Conservation (phyloP, 2,113 vertebrate species). For the Syngnathus typhle region DNA sequence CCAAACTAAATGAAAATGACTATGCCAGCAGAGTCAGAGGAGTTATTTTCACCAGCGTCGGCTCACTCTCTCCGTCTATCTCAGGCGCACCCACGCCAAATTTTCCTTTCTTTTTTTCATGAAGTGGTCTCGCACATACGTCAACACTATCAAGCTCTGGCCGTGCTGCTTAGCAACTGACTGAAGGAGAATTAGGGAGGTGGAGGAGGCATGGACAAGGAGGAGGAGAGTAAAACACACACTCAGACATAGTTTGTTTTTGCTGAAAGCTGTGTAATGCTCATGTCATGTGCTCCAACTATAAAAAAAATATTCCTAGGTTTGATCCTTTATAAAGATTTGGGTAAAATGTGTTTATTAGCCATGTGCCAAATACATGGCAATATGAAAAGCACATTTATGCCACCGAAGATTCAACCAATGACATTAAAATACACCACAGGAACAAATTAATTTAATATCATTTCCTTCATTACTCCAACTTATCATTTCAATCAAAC, state of each 20-base stretch:
- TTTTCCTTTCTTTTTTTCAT: conserved; percentile 31
- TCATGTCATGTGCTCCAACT: no score
- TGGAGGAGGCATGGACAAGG: conserved; percentile 6
- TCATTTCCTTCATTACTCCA: conserved; percentile 3
- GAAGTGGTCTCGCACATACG: conserved; percentile 45
- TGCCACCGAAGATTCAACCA: neutral
- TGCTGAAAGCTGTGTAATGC: neutral
- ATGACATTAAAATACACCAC: neutral
- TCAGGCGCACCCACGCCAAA: conserved; percentile 50
- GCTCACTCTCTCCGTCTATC: conserved; percentile 33
- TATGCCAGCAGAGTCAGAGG: conserved; percentile 36
- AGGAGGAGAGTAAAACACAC: neutral
- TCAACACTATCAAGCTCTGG: conserved; percentile 52
- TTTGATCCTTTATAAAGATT: neutral
- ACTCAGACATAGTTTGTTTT: neutral
- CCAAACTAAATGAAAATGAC: conserved; percentile 24
- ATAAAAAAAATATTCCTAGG: no score
- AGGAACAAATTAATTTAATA: neutral
- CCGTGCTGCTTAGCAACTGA: conserved; percentile 63
- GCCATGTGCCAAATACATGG: neutral
- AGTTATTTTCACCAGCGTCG: conserved; percentile 62
- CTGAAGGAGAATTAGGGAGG: conserved; percentile 27
- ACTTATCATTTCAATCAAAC: conserved; percentile 2
- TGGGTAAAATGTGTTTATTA: neutral
- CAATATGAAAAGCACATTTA: neutral